phyloP scores from a whole-genome alignment of 1,140 invertebrate genomes.

The Aleiodes sp. region DNA sequence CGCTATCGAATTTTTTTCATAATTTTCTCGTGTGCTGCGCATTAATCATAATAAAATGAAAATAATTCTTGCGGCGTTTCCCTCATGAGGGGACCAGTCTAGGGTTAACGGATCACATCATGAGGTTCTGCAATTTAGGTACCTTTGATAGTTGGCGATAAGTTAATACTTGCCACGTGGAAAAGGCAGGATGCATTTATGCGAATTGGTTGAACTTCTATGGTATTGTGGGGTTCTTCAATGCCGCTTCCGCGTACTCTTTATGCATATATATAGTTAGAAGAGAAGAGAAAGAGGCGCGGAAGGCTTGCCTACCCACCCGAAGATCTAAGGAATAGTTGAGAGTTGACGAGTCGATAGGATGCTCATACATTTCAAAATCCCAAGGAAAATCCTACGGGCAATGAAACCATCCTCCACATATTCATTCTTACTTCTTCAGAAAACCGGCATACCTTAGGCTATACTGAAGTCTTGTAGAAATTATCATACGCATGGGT shows the following conservation, averaged over 20 bases:
- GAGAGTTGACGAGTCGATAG: constrained; percentile 45
- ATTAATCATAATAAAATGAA: too few species aligned
- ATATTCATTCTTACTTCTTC: not conserved
- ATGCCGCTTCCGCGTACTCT: not conserved
- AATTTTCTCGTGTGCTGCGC: too few species aligned
- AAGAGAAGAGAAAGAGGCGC: not conserved
- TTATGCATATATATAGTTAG: not conserved
- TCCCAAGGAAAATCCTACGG: constrained; percentile 17
- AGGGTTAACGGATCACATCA: too few species aligned
- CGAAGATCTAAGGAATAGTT: constrained; percentile 63
- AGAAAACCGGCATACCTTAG: not conserved
- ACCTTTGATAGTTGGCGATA: too few species aligned
- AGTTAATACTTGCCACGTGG: constrained; percentile 48
- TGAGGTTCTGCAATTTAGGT: too few species aligned
- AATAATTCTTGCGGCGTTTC: too few species aligned
- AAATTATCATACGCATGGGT: constrained; percentile 17
- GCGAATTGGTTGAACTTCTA: constrained; percentile 55
- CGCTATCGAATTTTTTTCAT: too few species aligned
- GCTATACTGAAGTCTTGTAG: not conserved
- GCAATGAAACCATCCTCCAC: constrained; percentile 4
- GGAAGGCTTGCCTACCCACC: constrained; percentile 33
- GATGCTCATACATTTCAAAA: constrained; percentile 29
- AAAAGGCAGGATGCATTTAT: constrained; percentile 42
- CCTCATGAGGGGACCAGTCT: too few species aligned
- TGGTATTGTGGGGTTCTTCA: not conserved